These are phyloP conservation scores for Zosterops hypoxanthus DNA, from an alignment of 2,113 vertebrate genomes.

Conservation along the genomic window DNA sequence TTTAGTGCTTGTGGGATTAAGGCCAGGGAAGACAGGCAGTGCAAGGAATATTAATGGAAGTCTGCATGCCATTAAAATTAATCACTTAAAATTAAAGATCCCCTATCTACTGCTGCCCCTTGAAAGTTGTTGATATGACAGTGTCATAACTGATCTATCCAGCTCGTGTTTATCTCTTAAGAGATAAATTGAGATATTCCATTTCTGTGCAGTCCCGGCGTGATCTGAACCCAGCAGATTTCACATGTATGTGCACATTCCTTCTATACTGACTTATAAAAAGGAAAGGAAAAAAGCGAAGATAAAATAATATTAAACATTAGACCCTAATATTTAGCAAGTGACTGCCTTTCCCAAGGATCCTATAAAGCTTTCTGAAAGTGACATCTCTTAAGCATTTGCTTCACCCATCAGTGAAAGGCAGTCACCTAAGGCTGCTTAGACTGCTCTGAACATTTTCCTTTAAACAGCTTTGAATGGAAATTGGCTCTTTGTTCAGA, in stretches of 20 bases:
- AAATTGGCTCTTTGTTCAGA: conserved; percentile 41
- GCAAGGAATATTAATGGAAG: background rate
- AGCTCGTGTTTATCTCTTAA: background rate
- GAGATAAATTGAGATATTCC: background rate
- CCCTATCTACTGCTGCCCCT: background rate
- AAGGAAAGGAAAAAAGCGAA: background rate
- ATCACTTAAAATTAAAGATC: conserved; percentile 32
- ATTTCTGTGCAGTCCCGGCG: background rate
- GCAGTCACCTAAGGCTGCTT: conserved; percentile 44
- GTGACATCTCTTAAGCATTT: background rate
- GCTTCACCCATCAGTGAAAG: background rate
- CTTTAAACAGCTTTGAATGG: conserved; percentile 41
- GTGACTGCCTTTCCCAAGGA: background rate
- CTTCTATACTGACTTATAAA: background rate
- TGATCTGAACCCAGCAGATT: background rate
- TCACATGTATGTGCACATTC: background rate
- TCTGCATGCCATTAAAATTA: background rate
- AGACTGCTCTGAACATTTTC: conserved; percentile 33
- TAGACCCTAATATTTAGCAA: background rate
- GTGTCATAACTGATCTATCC: conserved; percentile 4
- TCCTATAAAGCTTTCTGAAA: background rate
- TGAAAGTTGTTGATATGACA: background rate
- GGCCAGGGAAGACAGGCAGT: background rate
- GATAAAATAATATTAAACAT: conserved; percentile 5
- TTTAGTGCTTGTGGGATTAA: background rate